phyloP scores from a whole-genome alignment of 2,797 vertebrate species.

The Leptodactylus fallax region DNA sequence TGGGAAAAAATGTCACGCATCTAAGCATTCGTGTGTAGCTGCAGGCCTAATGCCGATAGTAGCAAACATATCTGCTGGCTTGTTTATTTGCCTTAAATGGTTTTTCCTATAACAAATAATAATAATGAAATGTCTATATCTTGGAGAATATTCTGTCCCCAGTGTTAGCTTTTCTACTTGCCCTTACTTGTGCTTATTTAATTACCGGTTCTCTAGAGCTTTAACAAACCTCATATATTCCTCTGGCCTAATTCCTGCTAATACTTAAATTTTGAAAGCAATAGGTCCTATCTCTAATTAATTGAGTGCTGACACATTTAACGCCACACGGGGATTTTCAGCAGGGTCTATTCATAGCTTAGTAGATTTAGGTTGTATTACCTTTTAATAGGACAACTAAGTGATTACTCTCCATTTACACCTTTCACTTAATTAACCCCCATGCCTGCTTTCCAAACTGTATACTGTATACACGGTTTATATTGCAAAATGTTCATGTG shows the following conservation, averaged over 20 bases:
- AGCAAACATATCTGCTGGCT: background rate
- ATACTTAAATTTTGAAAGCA: slow-evolving; percentile 55
- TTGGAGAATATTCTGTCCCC: slow-evolving; percentile 6
- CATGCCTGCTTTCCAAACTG: background rate
- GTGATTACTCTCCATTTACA: slow-evolving; percentile 39
- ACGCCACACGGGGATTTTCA: slow-evolving; percentile 46
- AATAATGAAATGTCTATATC: background rate
- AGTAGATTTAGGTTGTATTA: slow-evolving; percentile 53
- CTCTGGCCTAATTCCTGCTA: slow-evolving; percentile 54
- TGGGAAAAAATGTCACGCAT: no score
- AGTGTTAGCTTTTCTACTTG: slow-evolving; percentile 34
- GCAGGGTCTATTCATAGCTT: slow-evolving; percentile 48
- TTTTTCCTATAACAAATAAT: slow-evolving; percentile 31
- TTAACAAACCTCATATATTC: slow-evolving; percentile 51
- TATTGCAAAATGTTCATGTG: background rate
- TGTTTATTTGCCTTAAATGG: slow-evolving; percentile 20
- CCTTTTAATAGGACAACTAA: slow-evolving; percentile 51
- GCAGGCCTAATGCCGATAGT: background rate
- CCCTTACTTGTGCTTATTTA: slow-evolving; percentile 46
- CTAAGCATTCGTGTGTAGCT: background rate
- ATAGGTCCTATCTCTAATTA: slow-evolving; percentile 54
- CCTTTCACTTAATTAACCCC: slow-evolving; percentile 37
- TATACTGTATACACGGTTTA: background rate
- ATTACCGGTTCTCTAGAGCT: slow-evolving; percentile 43
- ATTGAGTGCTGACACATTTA: slow-evolving; percentile 55